Base-by-base conservation (phyloP, 1,140 invertebrate genomes). In the Anastrepha ludens region DNA sequence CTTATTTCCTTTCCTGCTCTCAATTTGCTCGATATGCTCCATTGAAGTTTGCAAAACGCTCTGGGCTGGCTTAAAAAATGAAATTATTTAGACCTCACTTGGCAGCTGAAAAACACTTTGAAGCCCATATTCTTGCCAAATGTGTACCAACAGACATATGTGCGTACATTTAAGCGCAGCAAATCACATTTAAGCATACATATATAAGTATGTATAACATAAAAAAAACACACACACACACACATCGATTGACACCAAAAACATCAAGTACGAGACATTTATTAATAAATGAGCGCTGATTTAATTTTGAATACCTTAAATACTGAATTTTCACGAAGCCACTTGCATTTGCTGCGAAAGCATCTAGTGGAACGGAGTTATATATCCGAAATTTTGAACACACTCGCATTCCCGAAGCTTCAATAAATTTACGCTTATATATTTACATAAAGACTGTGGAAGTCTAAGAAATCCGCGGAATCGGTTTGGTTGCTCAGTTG, bases 381-480 rank as follows among this genome's bases (percentile, higher is more conserved):
- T 9, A 55, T 55, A 55, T 55, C 50, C 50, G 9, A 55, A 55
- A 55, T 55, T 55, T 55, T 67, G 64, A 13, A 39, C 9, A 17
- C 39, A 17, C 41, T 67, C 29, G 29, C 29, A 67, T 67, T 29
- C 29, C 29, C 29, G 29, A 29, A 67, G 39, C 20, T 67, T 3
- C 65, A 4, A 8, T 13, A 58, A 58, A 17, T 13, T 62, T 62
- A 13, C 17, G 67, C 15, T 86, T 86, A 86, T 29, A 60, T 88
- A 44, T 86, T 70, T 86, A 85, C 85, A 86, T 93, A 93, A 86
- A 93, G 92, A 90, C 92, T 93, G 90, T 93, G 92, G 89, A 93
- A 93, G 87, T 93, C 92, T 92, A 93, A 89, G 88, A 93, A 93
- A 92, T 93, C 92, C 91, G 91, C 90, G 88, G 91, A 91, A 90